A percentile compares a stretch with the other conserved stretches of the same genome.
Evolutionary conservation across 2,888 invertebrate genomes (phyloP).

Genomic region (Caenorhabditis sp.): DNA sequence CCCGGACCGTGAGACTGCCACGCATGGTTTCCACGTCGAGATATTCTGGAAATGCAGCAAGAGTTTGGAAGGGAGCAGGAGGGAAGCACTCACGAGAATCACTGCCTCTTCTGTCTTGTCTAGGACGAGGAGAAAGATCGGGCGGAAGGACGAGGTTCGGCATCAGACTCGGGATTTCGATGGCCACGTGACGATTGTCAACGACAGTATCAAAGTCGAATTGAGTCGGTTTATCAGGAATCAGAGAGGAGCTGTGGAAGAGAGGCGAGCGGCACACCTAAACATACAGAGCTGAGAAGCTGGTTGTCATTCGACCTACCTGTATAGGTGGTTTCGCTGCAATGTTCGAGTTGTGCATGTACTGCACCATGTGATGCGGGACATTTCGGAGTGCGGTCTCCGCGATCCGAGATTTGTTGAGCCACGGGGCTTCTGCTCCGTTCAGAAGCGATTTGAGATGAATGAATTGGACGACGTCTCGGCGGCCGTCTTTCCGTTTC

Average conservation of each 20-base stretch:
- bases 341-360: slow-evolving; percentile 66
- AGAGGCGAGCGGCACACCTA: slow-evolving; percentile 69
- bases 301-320: slow-evolving; percentile 19
- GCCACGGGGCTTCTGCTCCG: slow-evolving; percentile 58
- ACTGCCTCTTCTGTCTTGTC: slow-evolving; percentile 61
- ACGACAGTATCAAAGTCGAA: slow-evolving; percentile 59
- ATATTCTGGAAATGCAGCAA: slow-evolving; percentile 52
- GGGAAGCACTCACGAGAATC: slow-evolving; percentile 59
- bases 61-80: not conserved
- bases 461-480: slow-evolving; percentile 62
- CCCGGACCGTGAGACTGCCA: slow-evolving; percentile 60
- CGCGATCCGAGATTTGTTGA: slow-evolving; percentile 62
- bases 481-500: slow-evolving; percentile 54
- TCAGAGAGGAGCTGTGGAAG: slow-evolving; percentile 67
- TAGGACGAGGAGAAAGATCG: slow-evolving; percentile 55
- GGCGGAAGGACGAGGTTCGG: slow-evolving; percentile 53
- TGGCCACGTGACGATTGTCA: slow-evolving; percentile 17
- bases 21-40: slow-evolving; percentile 63
- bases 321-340: slow-evolving; percentile 71
- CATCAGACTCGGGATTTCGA: slow-evolving; percentile 46
- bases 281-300: not conserved
- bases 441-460: slow-evolving; percentile 62
- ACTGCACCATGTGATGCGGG: slow-evolving; percentile 66
- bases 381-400: slow-evolving; percentile 59
- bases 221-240: slow-evolving; percentile 69